Conservation (phyloP, 2,888 invertebrate genomes). For the Rotaria socialis region DNA sequence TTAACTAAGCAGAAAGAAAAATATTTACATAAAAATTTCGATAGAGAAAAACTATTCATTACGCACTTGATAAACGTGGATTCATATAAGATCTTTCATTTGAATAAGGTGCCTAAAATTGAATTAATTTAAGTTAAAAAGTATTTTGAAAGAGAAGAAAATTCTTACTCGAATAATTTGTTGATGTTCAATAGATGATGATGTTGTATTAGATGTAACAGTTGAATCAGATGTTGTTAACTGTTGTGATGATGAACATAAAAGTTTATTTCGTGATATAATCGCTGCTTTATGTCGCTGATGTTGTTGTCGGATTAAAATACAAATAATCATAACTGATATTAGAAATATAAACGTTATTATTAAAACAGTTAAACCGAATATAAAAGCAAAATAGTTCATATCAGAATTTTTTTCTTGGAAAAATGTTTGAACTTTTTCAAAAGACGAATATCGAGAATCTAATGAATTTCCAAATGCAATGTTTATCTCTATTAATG, state of each 20-base stretch:
- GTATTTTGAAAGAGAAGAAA: background rate
- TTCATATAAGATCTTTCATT: background rate
- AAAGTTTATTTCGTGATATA: constrained; percentile 1
- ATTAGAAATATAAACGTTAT: background rate
- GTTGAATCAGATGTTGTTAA: constrained; percentile 15
- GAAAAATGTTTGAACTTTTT: background rate
- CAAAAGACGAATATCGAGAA: background rate
- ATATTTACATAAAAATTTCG: too few species aligned
- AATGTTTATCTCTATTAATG: background rate
- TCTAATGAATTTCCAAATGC: background rate
- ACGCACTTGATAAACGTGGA: background rate
- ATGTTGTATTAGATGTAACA: background rate
- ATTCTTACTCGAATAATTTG: background rate
- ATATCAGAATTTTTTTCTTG: background rate
- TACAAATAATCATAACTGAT: background rate
- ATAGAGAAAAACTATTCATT: too few species aligned
- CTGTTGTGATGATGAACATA: background rate
- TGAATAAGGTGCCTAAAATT: background rate
- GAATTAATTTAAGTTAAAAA: background rate
- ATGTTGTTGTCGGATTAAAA: background rate
- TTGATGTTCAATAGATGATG: background rate
- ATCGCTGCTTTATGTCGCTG: background rate
- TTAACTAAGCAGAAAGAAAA: background rate
- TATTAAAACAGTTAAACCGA: background rate
- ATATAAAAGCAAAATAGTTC: background rate